Evolutionary conservation across 2,797 vertebrate species (phyloP).

Genomic region (Mormyrops boulengeri): DNA sequence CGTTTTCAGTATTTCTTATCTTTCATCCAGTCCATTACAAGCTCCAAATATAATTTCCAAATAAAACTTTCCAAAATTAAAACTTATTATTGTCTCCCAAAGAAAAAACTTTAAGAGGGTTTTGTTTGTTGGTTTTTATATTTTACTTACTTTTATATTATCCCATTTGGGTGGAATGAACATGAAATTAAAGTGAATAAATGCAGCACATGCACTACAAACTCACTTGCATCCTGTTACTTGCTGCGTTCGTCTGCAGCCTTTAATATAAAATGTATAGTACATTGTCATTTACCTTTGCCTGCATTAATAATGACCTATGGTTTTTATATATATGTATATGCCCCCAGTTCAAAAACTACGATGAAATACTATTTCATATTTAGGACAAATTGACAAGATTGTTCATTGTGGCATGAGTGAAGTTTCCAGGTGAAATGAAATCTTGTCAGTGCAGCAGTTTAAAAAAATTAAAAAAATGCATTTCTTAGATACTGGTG

Average conservation of each 20-base stretch:
- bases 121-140: slow-evolving; percentile 3
- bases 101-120: neutral
- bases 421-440: neutral
- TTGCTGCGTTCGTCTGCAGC: neutral
- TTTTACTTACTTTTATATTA: neutral
- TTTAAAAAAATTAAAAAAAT: neutral
- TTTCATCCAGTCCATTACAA: neutral
- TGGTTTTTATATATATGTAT: neutral
- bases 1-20: neutral
- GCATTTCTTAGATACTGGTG: neutral
- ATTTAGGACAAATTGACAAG: neutral
- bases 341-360: neutral
- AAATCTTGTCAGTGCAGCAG: neutral
- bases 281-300: neutral
- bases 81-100: neutral
- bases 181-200: neutral
- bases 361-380: neutral
- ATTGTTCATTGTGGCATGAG: neutral
- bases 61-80: neutral
- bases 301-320: neutral
- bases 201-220: neutral
- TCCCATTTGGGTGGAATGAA: neutral
- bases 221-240: neutral
- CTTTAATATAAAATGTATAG: neutral
- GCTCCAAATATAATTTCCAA: neutral